Evolutionary conservation across 92 coral and sea anemone genomes (phyloP).

Genomic region (Heliopora coerulea): DNA sequence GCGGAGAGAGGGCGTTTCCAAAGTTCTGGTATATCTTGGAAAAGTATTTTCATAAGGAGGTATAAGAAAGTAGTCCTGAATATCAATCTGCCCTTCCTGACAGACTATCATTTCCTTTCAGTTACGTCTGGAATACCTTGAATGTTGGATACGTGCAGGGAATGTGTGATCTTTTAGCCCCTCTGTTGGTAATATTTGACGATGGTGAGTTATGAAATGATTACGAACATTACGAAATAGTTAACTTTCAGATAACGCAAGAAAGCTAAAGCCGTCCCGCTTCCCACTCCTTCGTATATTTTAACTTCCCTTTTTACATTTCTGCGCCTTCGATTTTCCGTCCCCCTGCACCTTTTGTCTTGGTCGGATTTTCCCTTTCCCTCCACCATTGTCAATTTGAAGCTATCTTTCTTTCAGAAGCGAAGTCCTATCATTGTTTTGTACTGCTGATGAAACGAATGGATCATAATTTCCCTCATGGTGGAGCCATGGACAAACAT

Average conservation of each 20-base stretch:
- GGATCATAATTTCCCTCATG: constrained; percentile 97
- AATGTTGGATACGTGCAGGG: constrained; percentile 97
- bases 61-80: no score
- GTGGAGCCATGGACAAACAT: constrained; percentile 92
- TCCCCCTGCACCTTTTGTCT: no score
- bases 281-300: no score
- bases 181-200: constrained; percentile 88
- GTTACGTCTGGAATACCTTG: constrained; percentile 94
- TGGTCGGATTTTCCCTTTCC: neutral
- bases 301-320: no score
- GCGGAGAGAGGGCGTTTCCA: no score
- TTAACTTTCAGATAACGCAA: no score
- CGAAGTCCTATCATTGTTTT: constrained; percentile 92
- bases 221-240: no score
- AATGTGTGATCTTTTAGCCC: constrained; percentile 98
- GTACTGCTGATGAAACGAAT: constrained; percentile 92
- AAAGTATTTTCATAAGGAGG: no score
- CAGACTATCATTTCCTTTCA: constrained; percentile 14
- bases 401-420: constrained; percentile 55
- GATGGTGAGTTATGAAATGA: constrained; percentile 91
- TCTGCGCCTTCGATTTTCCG: no score
- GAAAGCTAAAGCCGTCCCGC: no score
- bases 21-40: no score
- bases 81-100: no score
- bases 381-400: neutral